Evolutionary conservation across 2,113 vertebrate species (phyloP).

Genomic region (Choloepus hoffmanni): DNA sequence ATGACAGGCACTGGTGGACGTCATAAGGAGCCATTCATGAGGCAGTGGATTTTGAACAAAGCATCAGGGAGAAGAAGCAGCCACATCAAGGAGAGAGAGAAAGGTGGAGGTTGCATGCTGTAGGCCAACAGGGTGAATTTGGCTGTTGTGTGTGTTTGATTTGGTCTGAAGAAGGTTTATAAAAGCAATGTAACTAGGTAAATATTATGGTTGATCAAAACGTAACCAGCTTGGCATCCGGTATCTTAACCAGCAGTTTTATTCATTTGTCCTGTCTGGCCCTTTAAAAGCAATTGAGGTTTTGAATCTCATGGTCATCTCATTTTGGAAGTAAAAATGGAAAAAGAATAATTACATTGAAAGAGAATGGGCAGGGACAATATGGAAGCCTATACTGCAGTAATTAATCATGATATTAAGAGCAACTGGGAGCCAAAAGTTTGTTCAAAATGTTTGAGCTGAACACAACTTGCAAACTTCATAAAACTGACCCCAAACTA

Average conservation of each 20-base stretch:
- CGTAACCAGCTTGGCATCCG: not conserved
- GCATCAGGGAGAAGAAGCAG: not conserved
- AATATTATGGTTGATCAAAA: not conserved
- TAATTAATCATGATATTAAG: not conserved
- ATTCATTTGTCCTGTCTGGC: not conserved
- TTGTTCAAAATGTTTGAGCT: slow-evolving; percentile 29
- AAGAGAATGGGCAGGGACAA: not conserved
- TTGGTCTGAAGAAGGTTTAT: not conserved
- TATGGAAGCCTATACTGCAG: not conserved
- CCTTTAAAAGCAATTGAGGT: not conserved
- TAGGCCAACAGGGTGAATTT: not conserved
- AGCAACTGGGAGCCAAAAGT: not conserved
- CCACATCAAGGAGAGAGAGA: not conserved
- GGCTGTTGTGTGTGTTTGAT: not conserved
- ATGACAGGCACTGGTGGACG: not conserved
- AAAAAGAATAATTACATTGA: not conserved
- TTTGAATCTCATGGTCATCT: not conserved
- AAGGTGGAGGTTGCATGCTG: not conserved
- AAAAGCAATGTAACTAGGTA: not conserved
- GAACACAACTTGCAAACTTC: not conserved
- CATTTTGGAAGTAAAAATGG: not conserved
- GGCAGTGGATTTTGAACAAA: not conserved
- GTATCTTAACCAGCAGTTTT: not conserved
- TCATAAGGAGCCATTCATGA: not conserved
- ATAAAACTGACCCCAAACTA: slow-evolving; percentile 49